phyloP scores from a whole-genome alignment of 2,888 invertebrate genomes.

The Catocala fraxini region DNA sequence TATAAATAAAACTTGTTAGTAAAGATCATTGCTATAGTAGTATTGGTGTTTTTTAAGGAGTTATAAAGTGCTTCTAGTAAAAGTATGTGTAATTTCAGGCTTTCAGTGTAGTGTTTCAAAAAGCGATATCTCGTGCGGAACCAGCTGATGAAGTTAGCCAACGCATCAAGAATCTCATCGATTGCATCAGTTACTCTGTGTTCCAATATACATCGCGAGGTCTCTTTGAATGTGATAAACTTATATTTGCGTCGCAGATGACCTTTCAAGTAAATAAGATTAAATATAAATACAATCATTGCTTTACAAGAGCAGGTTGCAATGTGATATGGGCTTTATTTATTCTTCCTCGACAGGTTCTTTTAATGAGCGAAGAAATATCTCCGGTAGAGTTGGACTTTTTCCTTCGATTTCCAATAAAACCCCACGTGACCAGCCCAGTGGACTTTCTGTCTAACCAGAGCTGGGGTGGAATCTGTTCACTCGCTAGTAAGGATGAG shows the following conservation, averaged over 20 bases:
- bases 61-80: background rate
- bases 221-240: constrained; percentile 98
- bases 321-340: too few relatives aligned
- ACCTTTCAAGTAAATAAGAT: constrained; percentile 92
- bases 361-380: constrained; percentile 95
- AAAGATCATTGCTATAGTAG: too few relatives aligned
- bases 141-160: constrained; percentile 92
- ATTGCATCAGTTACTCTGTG: constrained; percentile 97
- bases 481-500: constrained; percentile 95
- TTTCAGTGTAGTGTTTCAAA: constrained; percentile 99
- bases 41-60: too few relatives aligned
- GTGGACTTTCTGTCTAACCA: constrained; percentile 97
- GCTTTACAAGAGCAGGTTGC: too few relatives aligned
- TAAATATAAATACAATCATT: too few relatives aligned
- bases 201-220: constrained; percentile 98
- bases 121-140: constrained; percentile 96
- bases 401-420: constrained; percentile 96
- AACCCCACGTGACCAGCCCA: constrained; percentile 97
- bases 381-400: constrained; percentile 96
- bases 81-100: constrained; percentile 88
- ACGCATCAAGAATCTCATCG: constrained; percentile 96
- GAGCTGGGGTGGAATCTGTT: constrained; percentile 98
- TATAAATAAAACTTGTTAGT: too few relatives aligned
- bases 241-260: constrained; percentile 98
- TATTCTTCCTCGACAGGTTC: constrained; percentile 87